Conservation (phyloP, 2,113 vertebrate genomes). For the Azemiops feae region DNA sequence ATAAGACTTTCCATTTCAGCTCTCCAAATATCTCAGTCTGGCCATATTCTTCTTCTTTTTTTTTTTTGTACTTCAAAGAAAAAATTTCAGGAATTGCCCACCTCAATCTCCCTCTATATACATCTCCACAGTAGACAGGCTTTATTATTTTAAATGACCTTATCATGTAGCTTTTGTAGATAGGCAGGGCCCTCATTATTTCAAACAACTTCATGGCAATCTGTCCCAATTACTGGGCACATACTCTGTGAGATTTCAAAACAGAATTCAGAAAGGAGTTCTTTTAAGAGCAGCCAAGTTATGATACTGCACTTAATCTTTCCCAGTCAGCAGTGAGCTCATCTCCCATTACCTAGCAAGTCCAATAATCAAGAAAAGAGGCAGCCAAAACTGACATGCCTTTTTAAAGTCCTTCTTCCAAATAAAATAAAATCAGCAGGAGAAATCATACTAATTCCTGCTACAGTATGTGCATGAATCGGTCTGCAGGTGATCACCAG, state of each 20-base stretch:
- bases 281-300: conserved; percentile 61
- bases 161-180: not conserved
- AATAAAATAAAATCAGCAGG: conserved; percentile 15
- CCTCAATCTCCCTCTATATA: not conserved
- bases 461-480: not conserved
- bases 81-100: not conserved
- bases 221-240: conserved; percentile 57
- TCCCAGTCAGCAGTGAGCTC: conserved; percentile 62
- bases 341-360: conserved; percentile 62
- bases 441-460: not conserved
- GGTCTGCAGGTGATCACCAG: not conserved
- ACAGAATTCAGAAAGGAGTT: conserved; percentile 53
- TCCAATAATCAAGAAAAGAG: conserved; percentile 61
- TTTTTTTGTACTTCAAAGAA: not conserved
- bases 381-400: conserved; percentile 35
- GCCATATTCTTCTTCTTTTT: not conserved
- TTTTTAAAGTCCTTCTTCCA: conserved; percentile 41
- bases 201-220: conserved; percentile 55
- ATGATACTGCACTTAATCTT: conserved; percentile 66
- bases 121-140: not conserved
- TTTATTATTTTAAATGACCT: not conserved
- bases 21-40: not conserved
- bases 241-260: conserved; percentile 59
- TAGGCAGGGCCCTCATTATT: conserved; percentile 37
- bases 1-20: not conserved